A percentile compares a stretch with the other conserved stretches of the same genome.
These are phyloP conservation scores for Vollenhovia emeryi DNA, from an alignment of 1,140 invertebrate genomes.

Conservation along the genomic window DNA sequence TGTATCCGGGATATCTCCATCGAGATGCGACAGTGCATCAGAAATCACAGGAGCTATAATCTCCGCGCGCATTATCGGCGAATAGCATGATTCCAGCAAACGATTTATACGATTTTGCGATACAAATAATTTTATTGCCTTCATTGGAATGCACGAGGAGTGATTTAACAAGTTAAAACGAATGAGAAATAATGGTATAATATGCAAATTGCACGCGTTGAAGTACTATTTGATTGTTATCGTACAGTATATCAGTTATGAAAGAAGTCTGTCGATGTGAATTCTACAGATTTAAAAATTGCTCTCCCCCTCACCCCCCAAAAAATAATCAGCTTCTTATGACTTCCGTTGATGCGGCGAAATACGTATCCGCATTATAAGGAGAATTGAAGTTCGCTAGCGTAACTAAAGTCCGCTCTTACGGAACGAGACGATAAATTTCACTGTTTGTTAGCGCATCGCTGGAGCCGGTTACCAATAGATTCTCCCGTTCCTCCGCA, in stretches of 20 bases:
- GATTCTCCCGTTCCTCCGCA: constrained; percentile 52
- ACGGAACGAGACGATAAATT: constrained; percentile 62
- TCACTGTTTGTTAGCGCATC: constrained; percentile 65
- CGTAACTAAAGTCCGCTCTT: constrained; percentile 44
- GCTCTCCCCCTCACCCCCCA: no score
- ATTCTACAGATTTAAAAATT: not conserved
- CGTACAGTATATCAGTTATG: no score
- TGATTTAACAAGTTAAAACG: constrained; percentile 27
- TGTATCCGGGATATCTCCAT: constrained; percentile 18
- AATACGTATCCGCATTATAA: constrained; percentile 32
- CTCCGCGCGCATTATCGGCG: constrained; percentile 8
- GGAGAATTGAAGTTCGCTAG: constrained; percentile 23
- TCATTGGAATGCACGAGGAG: not conserved
- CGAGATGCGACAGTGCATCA: constrained; percentile 25
- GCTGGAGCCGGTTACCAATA: constrained; percentile 31
- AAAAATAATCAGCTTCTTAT: constrained; percentile 12
- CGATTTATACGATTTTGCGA: constrained; percentile 1
- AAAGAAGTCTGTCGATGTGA: not conserved
- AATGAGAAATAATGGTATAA: constrained; percentile 9
- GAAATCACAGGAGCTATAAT: constrained; percentile 43
- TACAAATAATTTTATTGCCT: constrained; percentile 26
- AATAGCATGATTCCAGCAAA: not conserved
- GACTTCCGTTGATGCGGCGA: not conserved
- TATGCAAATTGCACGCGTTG: not conserved
- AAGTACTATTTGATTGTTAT: not conserved